phyloP scores from a whole-genome alignment of 2,888 invertebrate genomes.

The Tupiocoris notatus region DNA sequence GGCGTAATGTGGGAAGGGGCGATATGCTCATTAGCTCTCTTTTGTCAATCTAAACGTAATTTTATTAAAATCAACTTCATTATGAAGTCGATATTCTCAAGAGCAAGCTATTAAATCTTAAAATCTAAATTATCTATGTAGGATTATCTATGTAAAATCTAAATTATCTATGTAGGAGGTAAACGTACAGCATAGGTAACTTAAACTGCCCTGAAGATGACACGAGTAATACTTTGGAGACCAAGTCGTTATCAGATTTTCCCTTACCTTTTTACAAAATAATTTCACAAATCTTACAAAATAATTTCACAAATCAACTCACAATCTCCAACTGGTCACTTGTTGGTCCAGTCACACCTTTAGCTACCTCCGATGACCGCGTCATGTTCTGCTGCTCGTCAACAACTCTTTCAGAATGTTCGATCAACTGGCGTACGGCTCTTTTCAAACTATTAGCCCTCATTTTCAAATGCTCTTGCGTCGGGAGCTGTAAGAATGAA shows the following conservation, averaged over 20 bases:
- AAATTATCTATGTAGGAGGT: too few relatives aligned
- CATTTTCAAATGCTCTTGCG: slow-evolving; percentile 58
- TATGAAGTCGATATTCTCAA: too few relatives aligned
- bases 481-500: slow-evolving; percentile 33
- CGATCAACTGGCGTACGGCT: slow-evolving; percentile 75
- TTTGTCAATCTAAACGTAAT: slow-evolving; percentile 24
- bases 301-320: background rate
- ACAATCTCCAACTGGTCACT: slow-evolving; percentile 25
- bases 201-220: too few relatives aligned
- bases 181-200: too few relatives aligned
- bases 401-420: slow-evolving; percentile 72
- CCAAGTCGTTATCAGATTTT: too few relatives aligned
- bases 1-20: slow-evolving; percentile 64
- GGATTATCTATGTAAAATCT: too few relatives aligned
- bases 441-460: slow-evolving; percentile 81
- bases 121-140: too few relatives aligned
- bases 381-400: slow-evolving; percentile 56
- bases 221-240: too few relatives aligned
- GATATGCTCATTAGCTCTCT: slow-evolving; percentile 61
- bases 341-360: slow-evolving; percentile 7
- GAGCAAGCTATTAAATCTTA: too few relatives aligned
- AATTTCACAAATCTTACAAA: too few relatives aligned
- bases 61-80: too few relatives aligned
- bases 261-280: too few relatives aligned
- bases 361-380: slow-evolving; percentile 18